Evolutionary conservation across 2,113 vertebrate species (phyloP).

Genomic region (Muscicapa adusta): DNA sequence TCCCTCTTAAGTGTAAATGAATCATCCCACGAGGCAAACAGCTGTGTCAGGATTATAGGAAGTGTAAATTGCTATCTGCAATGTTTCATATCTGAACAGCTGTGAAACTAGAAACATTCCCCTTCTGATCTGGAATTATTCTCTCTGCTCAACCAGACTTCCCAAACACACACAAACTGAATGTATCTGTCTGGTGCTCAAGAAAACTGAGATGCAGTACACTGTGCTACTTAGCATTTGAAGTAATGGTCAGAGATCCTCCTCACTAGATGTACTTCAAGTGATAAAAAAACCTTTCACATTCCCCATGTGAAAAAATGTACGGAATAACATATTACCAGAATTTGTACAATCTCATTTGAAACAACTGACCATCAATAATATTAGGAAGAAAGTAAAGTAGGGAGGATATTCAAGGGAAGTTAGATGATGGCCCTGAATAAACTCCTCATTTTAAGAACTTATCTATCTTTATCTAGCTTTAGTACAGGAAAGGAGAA

Average conservation of each 20-base stretch:
- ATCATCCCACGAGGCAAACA: neutral
- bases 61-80: conserved; percentile 28
- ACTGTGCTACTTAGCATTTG: neutral
- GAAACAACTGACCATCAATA: neutral
- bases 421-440: neutral
- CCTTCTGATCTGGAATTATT: conserved; percentile 6
- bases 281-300: neutral
- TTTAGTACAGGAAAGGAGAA: neutral
- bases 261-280: neutral
- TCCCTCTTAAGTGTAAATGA: conserved; percentile 32
- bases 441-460: neutral
- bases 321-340: neutral
- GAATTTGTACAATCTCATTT: neutral
- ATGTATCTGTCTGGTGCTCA: neutral
- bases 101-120: neutral
- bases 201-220: neutral
- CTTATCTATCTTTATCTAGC: neutral
- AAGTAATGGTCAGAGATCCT: neutral
- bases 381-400: neutral
- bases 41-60: conserved; percentile 12
- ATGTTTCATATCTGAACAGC: neutral
- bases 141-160: neutral
- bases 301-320: neutral
- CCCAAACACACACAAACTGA: neutral
- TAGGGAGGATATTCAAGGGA: neutral